Conservation (phyloP, 2,113 vertebrate genomes). For the Callaeas wilsoni region DNA sequence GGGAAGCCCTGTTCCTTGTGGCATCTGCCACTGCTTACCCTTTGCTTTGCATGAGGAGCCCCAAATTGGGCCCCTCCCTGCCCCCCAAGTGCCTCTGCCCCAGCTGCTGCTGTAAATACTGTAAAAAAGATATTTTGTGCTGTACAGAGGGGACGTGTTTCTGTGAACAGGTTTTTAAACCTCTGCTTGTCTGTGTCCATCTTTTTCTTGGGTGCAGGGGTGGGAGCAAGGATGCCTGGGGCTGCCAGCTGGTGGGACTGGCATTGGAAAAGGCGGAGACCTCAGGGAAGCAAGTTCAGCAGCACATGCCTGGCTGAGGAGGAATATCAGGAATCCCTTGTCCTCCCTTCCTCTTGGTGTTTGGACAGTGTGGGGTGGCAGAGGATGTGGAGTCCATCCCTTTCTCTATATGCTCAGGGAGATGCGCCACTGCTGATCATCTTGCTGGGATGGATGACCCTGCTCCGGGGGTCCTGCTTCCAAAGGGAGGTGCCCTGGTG, state of each 20-base stretch:
- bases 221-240: background rate
- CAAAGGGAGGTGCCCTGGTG: background rate
- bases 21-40: background rate
- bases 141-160: background rate
- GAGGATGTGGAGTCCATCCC: background rate
- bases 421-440: rapidly evolving
- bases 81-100: background rate
- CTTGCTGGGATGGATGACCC: background rate
- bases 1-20: background rate
- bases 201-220: background rate
- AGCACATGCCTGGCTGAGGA: background rate
- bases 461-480: background rate
- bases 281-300: background rate
- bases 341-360: background rate
- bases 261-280: background rate
- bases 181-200: background rate
- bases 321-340: background rate
- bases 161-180: background rate
- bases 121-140: background rate
- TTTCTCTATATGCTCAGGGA: background rate
- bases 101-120: background rate
- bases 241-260: background rate
- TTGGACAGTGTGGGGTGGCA: background rate
- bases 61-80: background rate
- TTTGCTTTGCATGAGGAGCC: background rate